Evolutionary conservation across 1,140 invertebrate genomes (phyloP).

Genomic region (Bombus pyrosoma): DNA sequence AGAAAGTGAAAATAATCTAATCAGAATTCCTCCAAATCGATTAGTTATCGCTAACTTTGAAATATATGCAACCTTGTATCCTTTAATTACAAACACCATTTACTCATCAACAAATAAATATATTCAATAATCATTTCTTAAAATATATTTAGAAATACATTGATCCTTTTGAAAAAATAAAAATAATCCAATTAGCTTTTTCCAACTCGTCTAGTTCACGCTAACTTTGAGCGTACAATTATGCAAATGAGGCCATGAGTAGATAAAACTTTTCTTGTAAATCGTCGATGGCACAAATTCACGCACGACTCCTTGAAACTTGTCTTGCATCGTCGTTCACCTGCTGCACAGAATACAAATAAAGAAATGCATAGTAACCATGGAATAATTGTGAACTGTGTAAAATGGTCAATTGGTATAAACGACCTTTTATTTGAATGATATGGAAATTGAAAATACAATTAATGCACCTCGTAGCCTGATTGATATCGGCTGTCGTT

Average conservation of each 20-base stretch:
- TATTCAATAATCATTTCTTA: neutral
- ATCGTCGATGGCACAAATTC: constrained; percentile 34
- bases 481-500: neutral
- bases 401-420: neutral
- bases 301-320: constrained; percentile 15
- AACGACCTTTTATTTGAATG: neutral
- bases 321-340: neutral
- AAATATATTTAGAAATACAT: neutral
- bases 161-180: neutral
- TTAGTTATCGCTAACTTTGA: no score
- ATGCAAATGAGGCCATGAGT: constrained; percentile 3
- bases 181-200: neutral
- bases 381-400: neutral
- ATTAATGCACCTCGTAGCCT: neutral
- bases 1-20: neutral
- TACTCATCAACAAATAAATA: neutral
- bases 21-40: neutral
- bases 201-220: neutral
- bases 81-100: neutral
- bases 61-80: neutral
- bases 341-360: neutral
- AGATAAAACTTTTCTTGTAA: constrained; percentile 30
- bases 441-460: neutral
- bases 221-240: constrained; percentile 11
- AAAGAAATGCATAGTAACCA: neutral